Evolutionary conservation across 1,140 invertebrate species (phyloP).

Genomic region (Brachionus rubens): DNA sequence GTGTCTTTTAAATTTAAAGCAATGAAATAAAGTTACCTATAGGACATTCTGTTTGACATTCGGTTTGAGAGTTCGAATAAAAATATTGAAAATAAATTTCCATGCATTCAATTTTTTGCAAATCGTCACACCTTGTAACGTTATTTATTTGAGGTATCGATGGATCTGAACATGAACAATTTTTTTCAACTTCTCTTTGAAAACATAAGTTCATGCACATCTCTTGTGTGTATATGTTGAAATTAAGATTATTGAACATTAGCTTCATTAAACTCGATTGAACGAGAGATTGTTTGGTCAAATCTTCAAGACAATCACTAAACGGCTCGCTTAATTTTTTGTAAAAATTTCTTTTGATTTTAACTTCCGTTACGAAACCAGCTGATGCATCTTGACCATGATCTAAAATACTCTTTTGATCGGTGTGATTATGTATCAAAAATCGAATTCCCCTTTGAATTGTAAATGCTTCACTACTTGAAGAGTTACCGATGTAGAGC

Average conservation of each 20-base stretch:
- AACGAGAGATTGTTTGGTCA: not conserved
- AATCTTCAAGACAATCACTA: conserved; percentile 7
- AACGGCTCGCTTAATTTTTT: not conserved
- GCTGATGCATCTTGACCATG: not conserved
- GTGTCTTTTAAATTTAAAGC: not conserved
- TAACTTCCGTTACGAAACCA: conserved; percentile 10
- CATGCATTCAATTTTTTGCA: not conserved
- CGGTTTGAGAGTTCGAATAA: not conserved
- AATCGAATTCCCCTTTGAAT: not conserved
- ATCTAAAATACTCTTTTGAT: not conserved
- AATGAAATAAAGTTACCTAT: not conserved
- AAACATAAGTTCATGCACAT: not conserved
- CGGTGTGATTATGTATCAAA: conserved; percentile 26
- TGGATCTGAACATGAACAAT: conserved; percentile 33
- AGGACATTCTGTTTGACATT: not conserved
- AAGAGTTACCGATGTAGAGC: conserved; percentile 10
- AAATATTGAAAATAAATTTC: conserved; percentile 1
- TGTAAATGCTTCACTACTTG: not conserved
- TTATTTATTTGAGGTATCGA: conserved; percentile 2
- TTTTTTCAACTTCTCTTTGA: not conserved
- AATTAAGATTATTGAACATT: conserved; percentile 17
- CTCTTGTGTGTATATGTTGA: not conserved
- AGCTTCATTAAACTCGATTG: not conserved
- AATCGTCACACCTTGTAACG: not conserved
- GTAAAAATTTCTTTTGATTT: not conserved